phyloP scores from a whole-genome alignment of 23 tunicate genomes.

The Botrylloides violaceus region DNA sequence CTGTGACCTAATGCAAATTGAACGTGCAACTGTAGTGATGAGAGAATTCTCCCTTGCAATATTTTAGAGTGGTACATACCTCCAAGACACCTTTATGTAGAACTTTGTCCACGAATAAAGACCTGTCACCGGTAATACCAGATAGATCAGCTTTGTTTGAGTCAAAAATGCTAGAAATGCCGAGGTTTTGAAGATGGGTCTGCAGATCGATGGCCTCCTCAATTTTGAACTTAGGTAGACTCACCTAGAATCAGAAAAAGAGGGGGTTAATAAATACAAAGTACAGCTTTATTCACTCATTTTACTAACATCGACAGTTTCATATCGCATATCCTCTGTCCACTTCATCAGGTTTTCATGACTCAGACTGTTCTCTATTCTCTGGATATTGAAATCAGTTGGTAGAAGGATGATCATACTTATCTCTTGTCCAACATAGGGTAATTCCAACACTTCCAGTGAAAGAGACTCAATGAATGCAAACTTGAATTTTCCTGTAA shows the following conservation, averaged over 20 bases:
- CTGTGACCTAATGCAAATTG: slow-evolving; percentile 45
- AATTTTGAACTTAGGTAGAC: slow-evolving; percentile 63
- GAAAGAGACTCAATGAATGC: slow-evolving; percentile 51
- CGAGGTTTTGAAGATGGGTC: slow-evolving; percentile 43
- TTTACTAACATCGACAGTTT: slow-evolving; percentile 66
- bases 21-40: background rate
- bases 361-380: slow-evolving; percentile 50
- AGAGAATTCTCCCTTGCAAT: background rate
- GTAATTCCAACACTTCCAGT: slow-evolving; percentile 64
- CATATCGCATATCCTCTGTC: slow-evolving; percentile 40
- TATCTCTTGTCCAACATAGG: slow-evolving; percentile 67
- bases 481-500: slow-evolving; percentile 65
- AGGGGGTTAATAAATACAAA: background rate
- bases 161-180: slow-evolving; percentile 48
- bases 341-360: slow-evolving; percentile 60
- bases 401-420: slow-evolving; percentile 69
- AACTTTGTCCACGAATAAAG: slow-evolving; percentile 48
- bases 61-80: slow-evolving; percentile 18
- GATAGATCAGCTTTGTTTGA: slow-evolving; percentile 35
- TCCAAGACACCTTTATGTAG: slow-evolving; percentile 68
- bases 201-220: slow-evolving; percentile 47
- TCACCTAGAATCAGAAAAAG: slow-evolving; percentile 26
- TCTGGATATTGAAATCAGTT: slow-evolving; percentile 55
- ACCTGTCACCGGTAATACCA: slow-evolving; percentile 31
- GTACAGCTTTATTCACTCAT: background rate